Conservation (phyloP, 1,140 invertebrate genomes). For the Chrysoperla carnea region DNA sequence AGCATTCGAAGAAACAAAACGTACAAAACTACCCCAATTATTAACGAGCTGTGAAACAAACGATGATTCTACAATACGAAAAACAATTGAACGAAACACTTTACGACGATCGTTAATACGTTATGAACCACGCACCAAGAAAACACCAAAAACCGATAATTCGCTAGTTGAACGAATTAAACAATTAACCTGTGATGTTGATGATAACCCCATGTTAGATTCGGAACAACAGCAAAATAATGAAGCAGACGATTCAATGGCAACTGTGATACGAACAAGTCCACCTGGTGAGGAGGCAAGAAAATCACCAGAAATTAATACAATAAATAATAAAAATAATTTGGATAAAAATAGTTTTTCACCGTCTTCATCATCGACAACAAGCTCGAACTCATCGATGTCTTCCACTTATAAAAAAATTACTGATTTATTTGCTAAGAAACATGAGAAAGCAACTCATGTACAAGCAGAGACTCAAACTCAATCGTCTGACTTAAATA, state of each 20-base stretch:
- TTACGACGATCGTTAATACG: slow-evolving; percentile 49
- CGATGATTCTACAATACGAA: slow-evolving; percentile 35
- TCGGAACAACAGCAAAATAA: slow-evolving; percentile 10
- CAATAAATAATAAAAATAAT: slow-evolving; percentile 6
- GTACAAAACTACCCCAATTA: slow-evolving; percentile 30
- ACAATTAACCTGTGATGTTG: slow-evolving; percentile 62
- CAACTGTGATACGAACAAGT: slow-evolving; percentile 21
- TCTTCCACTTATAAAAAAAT: slow-evolving; percentile 47
- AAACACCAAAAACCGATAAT: slow-evolving; percentile 33
- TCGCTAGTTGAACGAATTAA: slow-evolving; percentile 64
- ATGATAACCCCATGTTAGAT: slow-evolving; percentile 32
- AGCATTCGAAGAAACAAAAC: slow-evolving; percentile 43
- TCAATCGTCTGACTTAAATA: slow-evolving; percentile 7
- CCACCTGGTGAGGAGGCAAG: slow-evolving; percentile 32
- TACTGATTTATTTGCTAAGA: slow-evolving; percentile 41
- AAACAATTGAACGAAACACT: slow-evolving; percentile 56
- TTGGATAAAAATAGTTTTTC: slow-evolving; percentile 30
- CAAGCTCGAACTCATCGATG: slow-evolving; percentile 28
- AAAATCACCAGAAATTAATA: slow-evolving; percentile 22
- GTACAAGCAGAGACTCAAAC: slow-evolving; percentile 12
- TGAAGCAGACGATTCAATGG: slow-evolving; percentile 11
- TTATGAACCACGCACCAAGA: slow-evolving; percentile 29
- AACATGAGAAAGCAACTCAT: slow-evolving; percentile 24
- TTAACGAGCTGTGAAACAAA: slow-evolving; percentile 20
- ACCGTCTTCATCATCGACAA: slow-evolving; percentile 31